Conservation (phyloP, 2,888 invertebrate genomes). For the Rosalia funebris region DNA sequence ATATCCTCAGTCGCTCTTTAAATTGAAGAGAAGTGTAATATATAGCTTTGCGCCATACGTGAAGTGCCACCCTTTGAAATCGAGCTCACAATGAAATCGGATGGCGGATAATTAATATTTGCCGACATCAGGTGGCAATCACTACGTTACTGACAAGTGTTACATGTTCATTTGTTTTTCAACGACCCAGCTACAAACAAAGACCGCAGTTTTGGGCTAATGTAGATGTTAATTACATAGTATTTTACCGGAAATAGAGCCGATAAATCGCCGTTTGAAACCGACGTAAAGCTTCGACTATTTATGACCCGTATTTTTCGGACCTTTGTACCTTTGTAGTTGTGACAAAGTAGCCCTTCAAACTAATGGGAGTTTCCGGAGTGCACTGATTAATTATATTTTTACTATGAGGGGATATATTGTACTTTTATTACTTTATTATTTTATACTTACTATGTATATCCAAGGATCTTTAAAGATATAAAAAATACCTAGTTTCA, state of each 20-base stretch:
- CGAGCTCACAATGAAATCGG: background rate
- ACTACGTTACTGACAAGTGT: constrained; percentile 16
- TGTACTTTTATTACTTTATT: too few relatives aligned
- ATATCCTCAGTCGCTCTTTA: background rate
- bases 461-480: too few relatives aligned
- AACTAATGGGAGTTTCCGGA: too few relatives aligned
- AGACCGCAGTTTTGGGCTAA: constrained; percentile 12
- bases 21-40: background rate
- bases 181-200: constrained; percentile 17
- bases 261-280: constrained; percentile 16
- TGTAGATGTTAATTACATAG: constrained; percentile 22
- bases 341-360: too few relatives aligned
- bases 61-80: background rate
- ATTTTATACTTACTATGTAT: too few relatives aligned
- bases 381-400: too few relatives aligned
- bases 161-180: constrained; percentile 25
- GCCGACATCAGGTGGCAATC: constrained; percentile 18
- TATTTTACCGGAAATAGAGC: constrained; percentile 24
- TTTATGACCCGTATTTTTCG: constrained; percentile 7
- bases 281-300: background rate
- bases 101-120: constrained; percentile 19
- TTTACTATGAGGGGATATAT: too few relatives aligned
- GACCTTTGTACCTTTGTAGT: too few relatives aligned
- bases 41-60: background rate
- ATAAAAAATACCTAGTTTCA: too few relatives aligned